These are phyloP conservation scores for Kradibia gibbosae DNA, from an alignment of 1,140 invertebrate genomes.

Conservation along the genomic window DNA sequence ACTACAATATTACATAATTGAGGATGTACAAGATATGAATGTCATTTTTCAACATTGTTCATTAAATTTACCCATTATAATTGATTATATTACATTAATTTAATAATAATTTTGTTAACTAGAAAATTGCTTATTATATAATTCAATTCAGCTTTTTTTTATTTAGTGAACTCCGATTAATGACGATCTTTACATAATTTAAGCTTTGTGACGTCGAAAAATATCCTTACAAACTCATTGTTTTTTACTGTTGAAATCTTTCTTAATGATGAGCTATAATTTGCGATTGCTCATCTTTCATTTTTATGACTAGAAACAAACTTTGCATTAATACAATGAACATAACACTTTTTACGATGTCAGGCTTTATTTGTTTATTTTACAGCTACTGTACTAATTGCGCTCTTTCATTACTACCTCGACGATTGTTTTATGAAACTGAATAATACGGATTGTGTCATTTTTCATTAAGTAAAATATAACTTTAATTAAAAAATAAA, in stretches of 20 bases:
- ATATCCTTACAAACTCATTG: slow-evolving; percentile 3
- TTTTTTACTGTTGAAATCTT: slow-evolving; percentile 36
- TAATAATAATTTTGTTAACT: not conserved
- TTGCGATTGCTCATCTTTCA: slow-evolving; percentile 33
- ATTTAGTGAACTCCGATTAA: not conserved
- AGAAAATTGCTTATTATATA: not conserved
- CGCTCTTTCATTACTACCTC: slow-evolving; percentile 17
- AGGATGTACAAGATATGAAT: too few relatives aligned
- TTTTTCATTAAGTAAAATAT: too few relatives aligned
- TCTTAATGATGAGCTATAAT: slow-evolving; percentile 42
- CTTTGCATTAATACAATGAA: slow-evolving; percentile 35
- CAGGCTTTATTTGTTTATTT: slow-evolving; percentile 46
- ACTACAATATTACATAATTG: too few relatives aligned
- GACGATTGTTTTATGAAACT: slow-evolving; percentile 33
- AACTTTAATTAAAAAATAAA: too few relatives aligned
- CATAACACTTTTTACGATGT: slow-evolving; percentile 34
- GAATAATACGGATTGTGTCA: too few relatives aligned
- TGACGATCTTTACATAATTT: slow-evolving; percentile 7
- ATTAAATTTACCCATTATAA: too few relatives aligned
- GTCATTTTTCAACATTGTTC: too few relatives aligned
- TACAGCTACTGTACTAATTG: slow-evolving; percentile 2
- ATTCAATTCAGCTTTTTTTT: slow-evolving; percentile 1
- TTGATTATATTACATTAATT: too few relatives aligned
- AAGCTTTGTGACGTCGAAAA: not conserved
- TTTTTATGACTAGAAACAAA: slow-evolving; percentile 43